phyloP scores from a whole-genome alignment of 2,113 vertebrate species.

The Tretioscincus oriximinensis region DNA sequence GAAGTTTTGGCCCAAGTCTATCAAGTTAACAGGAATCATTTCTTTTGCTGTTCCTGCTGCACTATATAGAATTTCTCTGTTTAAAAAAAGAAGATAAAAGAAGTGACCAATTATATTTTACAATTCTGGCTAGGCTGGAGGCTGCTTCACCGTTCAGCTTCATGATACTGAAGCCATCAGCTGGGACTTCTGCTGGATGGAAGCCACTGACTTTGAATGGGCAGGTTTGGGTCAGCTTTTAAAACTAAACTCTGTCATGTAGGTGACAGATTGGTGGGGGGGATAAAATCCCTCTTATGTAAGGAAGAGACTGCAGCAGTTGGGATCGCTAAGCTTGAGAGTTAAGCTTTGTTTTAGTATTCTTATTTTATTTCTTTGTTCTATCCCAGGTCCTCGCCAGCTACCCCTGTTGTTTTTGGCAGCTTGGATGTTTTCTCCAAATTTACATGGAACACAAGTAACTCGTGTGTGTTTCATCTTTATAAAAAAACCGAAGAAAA shows the following conservation, averaged over 20 bases:
- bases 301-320: slow-evolving; percentile 27
- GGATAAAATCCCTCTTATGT: not conserved
- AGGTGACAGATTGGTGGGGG: slow-evolving; percentile 9
- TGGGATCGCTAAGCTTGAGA: not conserved
- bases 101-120: slow-evolving; percentile 16
- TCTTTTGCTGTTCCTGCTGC: slow-evolving; percentile 15
- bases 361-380: slow-evolving; percentile 46
- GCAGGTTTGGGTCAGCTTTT: not conserved
- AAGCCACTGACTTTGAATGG: not conserved
- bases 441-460: slow-evolving; percentile 5
- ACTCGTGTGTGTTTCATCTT: slow-evolving; percentile 36
- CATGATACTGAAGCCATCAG: slow-evolving; percentile 19
- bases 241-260: not conserved
- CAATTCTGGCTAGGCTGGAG: not conserved
- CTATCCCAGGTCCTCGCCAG: slow-evolving; percentile 40
- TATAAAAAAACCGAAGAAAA: not conserved
- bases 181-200: not conserved
- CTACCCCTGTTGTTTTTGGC: slow-evolving; percentile 49
- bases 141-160: not conserved
- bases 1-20: slow-evolving; percentile 5
- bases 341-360: slow-evolving; percentile 33
- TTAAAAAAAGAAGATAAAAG: slow-evolving; percentile 17
- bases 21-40: slow-evolving; percentile 13
- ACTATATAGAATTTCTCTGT: not conserved
- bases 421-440: slow-evolving; percentile 39